Base-by-base conservation (phyloP, 92 coral and sea anemone species). In the Zoanthus solanderi region DNA sequence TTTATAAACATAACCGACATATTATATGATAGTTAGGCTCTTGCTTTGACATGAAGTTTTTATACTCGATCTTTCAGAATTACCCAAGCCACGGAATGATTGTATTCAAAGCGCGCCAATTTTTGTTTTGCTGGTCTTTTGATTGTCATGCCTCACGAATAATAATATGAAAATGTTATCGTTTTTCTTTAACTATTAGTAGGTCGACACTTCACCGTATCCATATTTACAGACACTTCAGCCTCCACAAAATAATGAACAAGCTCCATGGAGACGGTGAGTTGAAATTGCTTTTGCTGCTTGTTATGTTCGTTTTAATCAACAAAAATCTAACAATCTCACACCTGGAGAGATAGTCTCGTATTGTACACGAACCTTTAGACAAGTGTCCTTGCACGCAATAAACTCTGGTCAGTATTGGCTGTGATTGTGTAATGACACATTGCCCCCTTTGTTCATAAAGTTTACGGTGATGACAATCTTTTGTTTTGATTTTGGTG, bases 171-270 rank as follows among this genome's bases (percentile, higher is more conserved):
- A 81, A 65, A 46, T 42, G 63, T 66, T 61, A 63, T 11, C 37
- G 9, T 14, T 61, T 81, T 81, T 81, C 93, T 95, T 95, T 95
- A 87, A 95, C 93, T 53, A 66, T 90, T 89, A 65, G 34, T 75
- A 95, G 93, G 89, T 91, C 76, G 98, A 95, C 75, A 78, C 96
- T 52, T 93, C 98, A 12, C 98, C 98, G 10, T 95, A 95, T 77
- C 95, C 92, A 0, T 88, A 92, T 54, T 88, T 92, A 7, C 90
- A 91, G 46, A 92, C 93, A 67, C 89, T 94, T 9, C 92, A 94
- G 3, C 98, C 98, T 6, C 98, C 98, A 61, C 98, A 93, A 56
- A 92, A 88, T 48, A 58, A 91, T 79, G 98, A 95, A 48, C 96
- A 89, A 48, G 92, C 92, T 17, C 84, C 94, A 52, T 91, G 93